These are phyloP conservation scores for Teleiodes luculella DNA, from an alignment of 2,888 invertebrate species.

Conservation along the genomic window DNA sequence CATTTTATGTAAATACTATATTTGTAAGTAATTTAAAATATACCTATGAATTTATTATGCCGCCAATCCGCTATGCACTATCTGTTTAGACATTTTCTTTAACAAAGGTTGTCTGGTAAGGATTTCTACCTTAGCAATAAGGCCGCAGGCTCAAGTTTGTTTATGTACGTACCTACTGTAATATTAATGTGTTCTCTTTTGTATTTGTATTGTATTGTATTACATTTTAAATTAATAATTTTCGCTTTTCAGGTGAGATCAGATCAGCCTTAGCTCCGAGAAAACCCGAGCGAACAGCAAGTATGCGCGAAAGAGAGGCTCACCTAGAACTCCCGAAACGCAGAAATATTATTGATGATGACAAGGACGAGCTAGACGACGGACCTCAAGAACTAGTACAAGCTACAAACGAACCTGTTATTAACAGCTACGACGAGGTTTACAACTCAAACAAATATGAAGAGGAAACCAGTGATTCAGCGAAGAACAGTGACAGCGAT, in stretches of 20 bases:
- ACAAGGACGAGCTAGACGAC: slow-evolving; percentile 73
- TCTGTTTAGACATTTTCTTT: too few relatives aligned
- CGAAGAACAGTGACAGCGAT: slow-evolving; percentile 79
- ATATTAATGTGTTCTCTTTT: too few relatives aligned
- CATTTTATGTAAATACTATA: too few relatives aligned
- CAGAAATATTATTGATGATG: slow-evolving; percentile 70
- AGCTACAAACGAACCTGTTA: slow-evolving; percentile 68
- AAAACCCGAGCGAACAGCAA: slow-evolving; percentile 91
- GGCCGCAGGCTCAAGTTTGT: too few relatives aligned
- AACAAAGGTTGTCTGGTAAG: too few relatives aligned
- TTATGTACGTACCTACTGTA: too few relatives aligned
- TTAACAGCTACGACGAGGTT: slow-evolving; percentile 72
- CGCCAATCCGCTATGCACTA: too few relatives aligned
- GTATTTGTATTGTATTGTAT: slow-evolving; percentile 7
- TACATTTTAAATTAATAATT: slow-evolving; percentile 13
- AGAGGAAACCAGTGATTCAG: slow-evolving; percentile 65
- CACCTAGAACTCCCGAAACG: slow-evolving; percentile 80
- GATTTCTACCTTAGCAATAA: too few relatives aligned
- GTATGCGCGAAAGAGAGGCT: slow-evolving; percentile 89
- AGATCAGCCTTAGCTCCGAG: slow-evolving; percentile 88
- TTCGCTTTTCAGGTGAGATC: slow-evolving; percentile 82
- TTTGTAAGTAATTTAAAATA: too few relatives aligned
- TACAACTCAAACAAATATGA: slow-evolving; percentile 70
- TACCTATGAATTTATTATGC: too few relatives aligned
- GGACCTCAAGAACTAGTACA: slow-evolving; percentile 65